Evolutionary conservation across 1,140 invertebrate genomes (phyloP).

Genomic region (Orchestia grillus): DNA sequence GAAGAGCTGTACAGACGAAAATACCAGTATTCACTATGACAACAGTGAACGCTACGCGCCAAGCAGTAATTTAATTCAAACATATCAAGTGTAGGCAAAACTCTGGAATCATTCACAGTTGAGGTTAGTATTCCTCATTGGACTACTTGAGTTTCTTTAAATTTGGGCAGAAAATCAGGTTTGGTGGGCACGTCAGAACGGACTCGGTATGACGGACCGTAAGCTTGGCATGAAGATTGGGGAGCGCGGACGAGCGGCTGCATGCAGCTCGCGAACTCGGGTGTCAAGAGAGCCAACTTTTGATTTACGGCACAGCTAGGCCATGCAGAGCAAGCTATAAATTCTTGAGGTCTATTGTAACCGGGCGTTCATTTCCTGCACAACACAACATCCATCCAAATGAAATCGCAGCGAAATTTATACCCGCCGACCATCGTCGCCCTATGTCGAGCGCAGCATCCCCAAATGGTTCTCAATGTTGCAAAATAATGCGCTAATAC

Average conservation of each 20-base stretch:
- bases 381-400: constrained; percentile 29
- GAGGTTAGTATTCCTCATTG: not conserved
- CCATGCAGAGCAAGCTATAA: constrained; percentile 1
- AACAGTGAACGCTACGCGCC: no score
- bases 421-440: not conserved
- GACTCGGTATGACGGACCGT: not conserved
- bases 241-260: not conserved
- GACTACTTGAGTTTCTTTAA: not conserved
- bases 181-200: not conserved
- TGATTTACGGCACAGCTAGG: constrained; percentile 25
- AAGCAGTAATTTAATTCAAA: not conserved
- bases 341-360: constrained; percentile 13
- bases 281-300: not conserved
- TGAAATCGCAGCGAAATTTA: constrained; percentile 36
- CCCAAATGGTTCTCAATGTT: not conserved
- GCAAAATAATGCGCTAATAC: not conserved
- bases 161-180: not conserved
- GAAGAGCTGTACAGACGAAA: no score
- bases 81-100: not conserved
- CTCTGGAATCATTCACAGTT: not conserved
- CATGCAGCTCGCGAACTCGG: not conserved
- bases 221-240: not conserved
- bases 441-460: not conserved
- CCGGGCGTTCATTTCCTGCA: constrained; percentile 19
- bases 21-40: not conserved